Base-by-base conservation (phyloP, 2,113 vertebrate species). In the Bagarius yarrelli region DNA sequence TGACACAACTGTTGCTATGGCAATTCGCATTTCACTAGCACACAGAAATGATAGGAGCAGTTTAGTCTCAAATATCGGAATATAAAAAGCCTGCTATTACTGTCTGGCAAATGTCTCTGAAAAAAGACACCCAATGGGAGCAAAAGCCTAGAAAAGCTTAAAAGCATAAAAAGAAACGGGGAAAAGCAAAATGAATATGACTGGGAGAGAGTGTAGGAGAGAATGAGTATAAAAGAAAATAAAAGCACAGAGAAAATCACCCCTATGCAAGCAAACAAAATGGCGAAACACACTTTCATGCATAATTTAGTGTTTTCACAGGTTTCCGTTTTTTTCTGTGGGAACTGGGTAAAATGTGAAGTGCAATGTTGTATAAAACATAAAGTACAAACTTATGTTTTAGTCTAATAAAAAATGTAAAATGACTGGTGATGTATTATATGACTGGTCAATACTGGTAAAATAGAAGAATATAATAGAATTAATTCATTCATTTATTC, bases 1-100 rank as follows among this genome's bases (percentile, higher is more conserved):
- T 59, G 63, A 82, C 71, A 74, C 60, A 52, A 34, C 63, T 69
- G 80, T 82, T 82, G 72, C 73, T 72, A 82, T 82, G 80, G 80
- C 9, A 18, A 82, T 76, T 82, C 25, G 59, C 61, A 69, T 76
- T 76, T 34, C 47, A 64, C 59, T 14, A 52, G 40, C n/a, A 27
- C 30, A 18, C 16, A 57, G 30, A 53, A 74, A 74, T 63, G 44
- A 81, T 74, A 73, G 47, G 47, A 63, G 60, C 36, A 50, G 55
- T 67, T 63, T 18, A 13, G 14, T n/a, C 52, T 76, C 18, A 47
- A 27, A 47, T 52, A 34, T 75, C 19, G 30, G 4, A 11, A 36
- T 3, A 40, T 21, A 3, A 64, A 21, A 32, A 30, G 2, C 53
- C 66, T 63, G 14, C 50, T 73, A 61, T 34, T 44, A 72, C 11